Conservation (phyloP, 1,140 invertebrate genomes). For the Eumeta japonica region DNA sequence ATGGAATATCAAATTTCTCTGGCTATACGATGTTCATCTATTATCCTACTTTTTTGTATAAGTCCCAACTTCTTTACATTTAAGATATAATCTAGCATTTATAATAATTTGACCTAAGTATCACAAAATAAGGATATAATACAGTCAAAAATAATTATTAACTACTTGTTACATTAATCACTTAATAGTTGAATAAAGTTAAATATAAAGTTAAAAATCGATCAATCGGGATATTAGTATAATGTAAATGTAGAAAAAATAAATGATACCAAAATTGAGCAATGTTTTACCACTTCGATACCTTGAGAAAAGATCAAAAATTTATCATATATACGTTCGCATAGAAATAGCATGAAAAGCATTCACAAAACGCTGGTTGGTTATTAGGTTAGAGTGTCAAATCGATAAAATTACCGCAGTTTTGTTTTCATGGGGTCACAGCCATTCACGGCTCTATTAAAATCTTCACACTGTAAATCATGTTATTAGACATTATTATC, state of each 20-base stretch:
- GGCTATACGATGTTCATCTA: not conserved
- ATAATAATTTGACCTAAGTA: too few species aligned
- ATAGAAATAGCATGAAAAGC: slow-evolving; percentile 18
- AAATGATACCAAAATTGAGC: not conserved
- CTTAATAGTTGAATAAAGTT: too few species aligned
- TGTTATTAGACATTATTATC: slow-evolving; percentile 5
- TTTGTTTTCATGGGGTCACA: slow-evolving; percentile 39
- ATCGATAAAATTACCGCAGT: slow-evolving; percentile 61
- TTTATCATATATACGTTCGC: slow-evolving; percentile 10
- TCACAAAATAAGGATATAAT: too few species aligned
- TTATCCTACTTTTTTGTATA: not conserved
- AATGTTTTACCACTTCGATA: too few species aligned
- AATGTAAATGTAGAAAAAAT: not conserved
- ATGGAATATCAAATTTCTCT: not conserved
- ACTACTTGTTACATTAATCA: too few species aligned
- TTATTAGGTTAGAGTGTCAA: slow-evolving; percentile 45
- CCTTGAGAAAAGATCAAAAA: too few species aligned
- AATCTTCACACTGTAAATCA: not conserved
- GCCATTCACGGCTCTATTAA: not conserved
- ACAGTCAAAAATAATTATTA: too few species aligned
- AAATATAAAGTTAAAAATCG: not conserved
- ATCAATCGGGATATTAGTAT: not conserved
- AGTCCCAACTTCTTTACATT: not conserved
- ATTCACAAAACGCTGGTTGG: slow-evolving; percentile 25
- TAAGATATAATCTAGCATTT: not conserved